Evolutionary conservation across 2,113 vertebrate species (phyloP).

Genomic region (Pantherophis guttatus): DNA sequence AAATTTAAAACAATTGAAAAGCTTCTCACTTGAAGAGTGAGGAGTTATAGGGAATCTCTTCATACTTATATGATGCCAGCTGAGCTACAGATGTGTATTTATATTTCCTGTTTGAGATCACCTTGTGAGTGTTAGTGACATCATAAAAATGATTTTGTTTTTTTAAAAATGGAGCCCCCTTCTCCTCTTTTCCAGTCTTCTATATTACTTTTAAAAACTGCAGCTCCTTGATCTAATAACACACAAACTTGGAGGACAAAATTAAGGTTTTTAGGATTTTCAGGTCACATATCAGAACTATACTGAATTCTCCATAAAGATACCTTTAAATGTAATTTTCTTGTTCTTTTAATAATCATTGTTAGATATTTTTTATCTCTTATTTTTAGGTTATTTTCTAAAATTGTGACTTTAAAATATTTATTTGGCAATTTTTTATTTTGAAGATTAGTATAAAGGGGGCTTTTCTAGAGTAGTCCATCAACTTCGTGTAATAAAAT

Average conservation of each 20-base stretch:
- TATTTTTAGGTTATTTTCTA: background rate
- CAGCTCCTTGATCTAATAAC: background rate
- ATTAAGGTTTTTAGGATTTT: background rate
- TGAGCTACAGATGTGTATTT: background rate
- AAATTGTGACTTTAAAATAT: background rate
- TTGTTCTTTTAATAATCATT: background rate
- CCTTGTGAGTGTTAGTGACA: background rate
- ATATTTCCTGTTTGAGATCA: background rate
- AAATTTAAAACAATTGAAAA: background rate
- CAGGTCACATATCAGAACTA: background rate
- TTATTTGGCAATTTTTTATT: background rate
- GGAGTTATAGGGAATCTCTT: background rate
- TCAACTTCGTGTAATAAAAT: background rate
- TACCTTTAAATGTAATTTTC: background rate
- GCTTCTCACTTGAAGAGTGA: background rate
- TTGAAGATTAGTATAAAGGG: background rate
- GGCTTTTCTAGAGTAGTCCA: background rate
- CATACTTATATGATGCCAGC: background rate
- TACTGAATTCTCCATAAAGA: background rate
- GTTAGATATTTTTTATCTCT: background rate
- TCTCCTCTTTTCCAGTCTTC: background rate
- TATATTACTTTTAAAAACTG: background rate
- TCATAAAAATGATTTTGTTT: background rate
- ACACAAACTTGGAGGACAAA: background rate
- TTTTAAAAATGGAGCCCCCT: background rate